phyloP scores from a whole-genome alignment of 2,113 vertebrate species.

The Lophius piscatorius region DNA sequence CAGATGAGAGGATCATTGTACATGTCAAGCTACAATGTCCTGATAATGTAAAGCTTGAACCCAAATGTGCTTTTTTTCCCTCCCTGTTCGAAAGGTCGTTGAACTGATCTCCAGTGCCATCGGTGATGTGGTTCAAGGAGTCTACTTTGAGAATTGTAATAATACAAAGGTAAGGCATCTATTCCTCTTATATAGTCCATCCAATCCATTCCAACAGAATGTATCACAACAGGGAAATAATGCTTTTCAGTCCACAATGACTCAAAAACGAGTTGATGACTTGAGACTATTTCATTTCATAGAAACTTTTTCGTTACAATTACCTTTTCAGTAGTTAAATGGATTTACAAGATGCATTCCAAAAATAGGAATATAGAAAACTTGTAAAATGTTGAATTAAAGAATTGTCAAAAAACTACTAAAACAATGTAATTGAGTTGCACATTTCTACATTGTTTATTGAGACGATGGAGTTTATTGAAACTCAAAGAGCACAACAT shows the following conservation, averaged over 20 bases:
- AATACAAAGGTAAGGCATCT: conserved; percentile 85
- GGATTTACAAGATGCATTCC: not conserved
- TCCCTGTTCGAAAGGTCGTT: conserved; percentile 84
- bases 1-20: not conserved
- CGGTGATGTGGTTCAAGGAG: conserved; percentile 94
- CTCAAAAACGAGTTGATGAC: no score
- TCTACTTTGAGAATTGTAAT: conserved; percentile 89
- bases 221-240: no score
- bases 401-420: not conserved
- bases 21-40: not conserved
- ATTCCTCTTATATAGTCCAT: no score
- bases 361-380: not conserved
- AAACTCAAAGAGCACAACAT: no score
- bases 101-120: conserved; percentile 96
- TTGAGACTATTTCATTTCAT: no score
- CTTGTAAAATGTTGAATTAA: not conserved
- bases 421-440: no score
- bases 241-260: no score
- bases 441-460: no score
- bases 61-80: conserved; percentile 1
- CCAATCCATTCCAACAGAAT: no score
- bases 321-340: no score
- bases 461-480: no score
- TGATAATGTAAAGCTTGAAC: not conserved
- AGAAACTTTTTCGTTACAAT: no score